Conservation (phyloP, 1,140 invertebrate species). For the Eumaeus atala region DNA sequence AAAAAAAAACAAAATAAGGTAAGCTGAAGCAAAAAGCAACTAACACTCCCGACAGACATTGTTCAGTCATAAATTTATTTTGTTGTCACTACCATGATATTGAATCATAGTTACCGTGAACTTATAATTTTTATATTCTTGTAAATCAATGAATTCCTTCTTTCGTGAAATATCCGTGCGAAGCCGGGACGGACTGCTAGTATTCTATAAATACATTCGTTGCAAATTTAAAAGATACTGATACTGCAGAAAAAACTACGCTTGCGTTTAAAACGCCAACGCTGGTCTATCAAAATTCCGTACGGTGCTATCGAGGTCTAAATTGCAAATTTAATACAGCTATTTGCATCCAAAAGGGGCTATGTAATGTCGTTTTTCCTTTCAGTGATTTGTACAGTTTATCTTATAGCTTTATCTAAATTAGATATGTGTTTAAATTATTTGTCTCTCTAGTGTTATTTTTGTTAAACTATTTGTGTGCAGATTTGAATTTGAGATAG, state of each 20-base stretch:
- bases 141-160: too few relatives aligned
- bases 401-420: conserved; percentile 60
- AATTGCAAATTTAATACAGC: conserved; percentile 70
- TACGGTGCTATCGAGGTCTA: conserved; percentile 50
- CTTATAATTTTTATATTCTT: too few relatives aligned
- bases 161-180: too few relatives aligned
- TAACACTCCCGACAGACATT: too few relatives aligned
- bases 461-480: not conserved
- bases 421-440: conserved; percentile 44
- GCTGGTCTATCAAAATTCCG: conserved; percentile 23
- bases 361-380: conserved; percentile 51
- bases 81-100: too few relatives aligned
- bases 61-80: too few relatives aligned
- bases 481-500: not conserved
- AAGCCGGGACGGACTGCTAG: too few relatives aligned
- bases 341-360: conserved; percentile 66
- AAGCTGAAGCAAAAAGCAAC: too few relatives aligned
- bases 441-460: conserved; percentile 12
- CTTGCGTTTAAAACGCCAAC: conserved; percentile 5
- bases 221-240: too few relatives aligned
- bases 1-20: too few relatives aligned
- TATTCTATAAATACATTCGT: too few relatives aligned
- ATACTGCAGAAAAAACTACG: not conserved
- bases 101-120: too few relatives aligned
- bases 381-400: conserved; percentile 60